phyloP scores from a whole-genome alignment of 53 echinoderm and acorn worm species.

The Zoroaster sp. region DNA sequence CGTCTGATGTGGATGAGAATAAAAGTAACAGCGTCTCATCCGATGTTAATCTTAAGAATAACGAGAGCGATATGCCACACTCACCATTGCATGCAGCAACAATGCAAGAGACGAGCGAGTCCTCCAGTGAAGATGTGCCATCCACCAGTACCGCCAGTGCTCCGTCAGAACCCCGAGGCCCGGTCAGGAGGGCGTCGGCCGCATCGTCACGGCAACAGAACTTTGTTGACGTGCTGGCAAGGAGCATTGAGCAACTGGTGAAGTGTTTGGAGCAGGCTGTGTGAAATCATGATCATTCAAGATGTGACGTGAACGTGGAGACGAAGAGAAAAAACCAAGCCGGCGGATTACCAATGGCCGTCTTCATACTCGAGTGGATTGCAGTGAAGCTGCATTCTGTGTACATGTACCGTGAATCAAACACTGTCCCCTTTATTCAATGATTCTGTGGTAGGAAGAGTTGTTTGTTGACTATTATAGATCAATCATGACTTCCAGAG shows the following conservation, averaged over 20 bases:
- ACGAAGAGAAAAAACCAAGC: too few species aligned
- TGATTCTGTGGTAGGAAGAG: too few species aligned
- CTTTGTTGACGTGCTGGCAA: constrained; percentile 58
- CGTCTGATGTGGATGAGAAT: not conserved
- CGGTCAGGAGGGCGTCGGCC: not conserved
- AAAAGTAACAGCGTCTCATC: not conserved
- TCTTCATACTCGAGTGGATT: too few species aligned
- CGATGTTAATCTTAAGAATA: not conserved
- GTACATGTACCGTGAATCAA: too few species aligned
- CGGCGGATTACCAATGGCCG: too few species aligned
- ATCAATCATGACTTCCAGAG: too few species aligned
- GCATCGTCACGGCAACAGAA: constrained; percentile 35
- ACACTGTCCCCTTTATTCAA: too few species aligned
- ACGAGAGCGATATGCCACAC: not conserved
- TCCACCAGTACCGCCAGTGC: constrained; percentile 26
- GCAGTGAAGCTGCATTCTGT: too few species aligned
- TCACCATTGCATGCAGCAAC: not conserved
- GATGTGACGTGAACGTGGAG: too few species aligned
- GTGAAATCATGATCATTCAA: not conserved
- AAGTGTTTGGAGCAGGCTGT: constrained; percentile 45
- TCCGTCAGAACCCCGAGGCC: not conserved
- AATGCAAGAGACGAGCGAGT: not conserved
- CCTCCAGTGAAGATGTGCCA: not conserved
- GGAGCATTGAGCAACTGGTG: constrained; percentile 60
- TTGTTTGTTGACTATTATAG: too few species aligned